phyloP scores from a whole-genome alignment of 37 sponge, comb jelly and placozoan genomes.

The Tethya wilhelma region DNA sequence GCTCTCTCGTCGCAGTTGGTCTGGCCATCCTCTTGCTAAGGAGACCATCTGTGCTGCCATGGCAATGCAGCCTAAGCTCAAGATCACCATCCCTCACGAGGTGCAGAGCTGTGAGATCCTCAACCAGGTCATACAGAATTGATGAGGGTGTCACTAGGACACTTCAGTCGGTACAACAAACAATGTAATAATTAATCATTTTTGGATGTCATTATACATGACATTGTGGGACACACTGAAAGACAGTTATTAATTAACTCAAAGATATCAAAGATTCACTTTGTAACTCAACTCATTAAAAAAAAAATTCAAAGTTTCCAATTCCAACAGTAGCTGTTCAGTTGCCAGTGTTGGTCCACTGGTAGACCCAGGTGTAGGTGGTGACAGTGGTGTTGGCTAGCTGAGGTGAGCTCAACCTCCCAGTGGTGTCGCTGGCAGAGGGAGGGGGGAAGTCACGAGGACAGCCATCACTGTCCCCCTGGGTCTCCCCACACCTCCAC shows the following conservation, averaged over 20 bases:
- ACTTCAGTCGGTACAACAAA: background rate
- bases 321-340: background rate
- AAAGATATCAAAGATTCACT: too few relatives aligned
- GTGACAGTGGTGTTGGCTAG: conserved; percentile 54
- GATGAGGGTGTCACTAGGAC: conserved; percentile 45
- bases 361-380: conserved; percentile 79
- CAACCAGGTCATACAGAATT: background rate
- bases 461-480: conserved; percentile 47
- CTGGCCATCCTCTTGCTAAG: conserved; percentile 87
- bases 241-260: too few relatives aligned
- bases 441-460: conserved; percentile 64
- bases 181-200: background rate
- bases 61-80: conserved; percentile 64
- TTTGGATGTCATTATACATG: too few relatives aligned
- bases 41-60: conserved; percentile 67
- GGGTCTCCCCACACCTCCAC: conserved; percentile 81
- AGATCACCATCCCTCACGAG: conserved; percentile 69
- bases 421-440: background rate
- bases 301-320: background rate
- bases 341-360: too few relatives aligned
- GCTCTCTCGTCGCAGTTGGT: conserved; percentile 91
- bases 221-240: too few relatives aligned
- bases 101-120: conserved; percentile 18
- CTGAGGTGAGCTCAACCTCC: background rate
- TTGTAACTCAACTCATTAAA: too few relatives aligned